A percentile compares a stretch with the other conserved stretches of the same genome.
Evolutionary conservation across 2,888 invertebrate genomes (phyloP).

Genomic region (Scotopteryx bipunctaria): DNA sequence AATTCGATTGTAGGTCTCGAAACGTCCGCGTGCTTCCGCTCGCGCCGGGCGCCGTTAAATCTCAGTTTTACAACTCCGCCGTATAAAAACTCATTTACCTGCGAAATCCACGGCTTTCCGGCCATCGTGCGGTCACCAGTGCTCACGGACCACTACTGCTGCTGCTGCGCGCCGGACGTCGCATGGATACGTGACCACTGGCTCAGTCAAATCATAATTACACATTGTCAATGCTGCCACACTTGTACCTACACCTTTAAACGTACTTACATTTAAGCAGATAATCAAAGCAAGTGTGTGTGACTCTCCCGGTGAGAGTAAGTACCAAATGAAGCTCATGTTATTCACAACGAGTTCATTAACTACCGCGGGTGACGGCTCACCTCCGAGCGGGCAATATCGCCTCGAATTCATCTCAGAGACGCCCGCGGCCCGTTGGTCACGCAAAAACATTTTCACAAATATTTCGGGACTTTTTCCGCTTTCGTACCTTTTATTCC

Average conservation of each 20-base stretch:
- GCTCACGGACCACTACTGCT: constrained; percentile 1
- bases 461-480: neutral
- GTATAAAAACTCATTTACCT: constrained; percentile 21
- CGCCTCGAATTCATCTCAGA: constrained; percentile 1
- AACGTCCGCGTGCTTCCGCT: neutral
- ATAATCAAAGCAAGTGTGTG: neutral
- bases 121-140: constrained; percentile 17
- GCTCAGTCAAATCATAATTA: no score
- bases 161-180: no score
- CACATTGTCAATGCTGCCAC: no score
- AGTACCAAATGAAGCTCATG: neutral
- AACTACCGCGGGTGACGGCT: neutral
- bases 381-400: neutral
- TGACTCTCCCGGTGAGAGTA: neutral
- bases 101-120: constrained; percentile 14
- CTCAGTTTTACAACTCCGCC: constrained; percentile 16
- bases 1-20: neutral
- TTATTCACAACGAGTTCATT: neutral
- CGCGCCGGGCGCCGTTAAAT: constrained; percentile 4
- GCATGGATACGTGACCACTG: no score
- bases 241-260: no score
- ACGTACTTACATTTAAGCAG: no score
- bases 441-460: neutral
- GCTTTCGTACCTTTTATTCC: no score
- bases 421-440: neutral